phyloP scores from a whole-genome alignment of 2,113 vertebrate species.

The Ivindomyrus marchei region DNA sequence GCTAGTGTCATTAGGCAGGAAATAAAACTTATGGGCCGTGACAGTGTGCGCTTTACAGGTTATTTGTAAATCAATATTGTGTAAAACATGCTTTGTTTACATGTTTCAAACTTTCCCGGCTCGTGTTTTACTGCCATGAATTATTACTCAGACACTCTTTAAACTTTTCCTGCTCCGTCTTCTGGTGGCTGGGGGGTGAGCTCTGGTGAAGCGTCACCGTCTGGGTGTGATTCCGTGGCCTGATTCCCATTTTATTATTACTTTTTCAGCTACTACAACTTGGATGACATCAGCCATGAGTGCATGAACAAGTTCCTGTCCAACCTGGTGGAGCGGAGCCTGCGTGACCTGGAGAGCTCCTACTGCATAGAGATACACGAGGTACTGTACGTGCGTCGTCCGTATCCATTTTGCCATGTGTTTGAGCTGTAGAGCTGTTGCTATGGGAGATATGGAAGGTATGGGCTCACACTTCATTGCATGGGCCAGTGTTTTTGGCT shows the following conservation, averaged over 20 bases:
- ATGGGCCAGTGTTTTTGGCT: not conserved
- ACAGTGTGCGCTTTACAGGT: constrained; percentile 4
- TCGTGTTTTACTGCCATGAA: constrained; percentile 15
- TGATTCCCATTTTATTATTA: constrained; percentile 10
- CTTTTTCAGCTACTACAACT: constrained; percentile 78
- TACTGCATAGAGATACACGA: constrained; percentile 88
- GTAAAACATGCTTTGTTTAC: constrained; percentile 19
- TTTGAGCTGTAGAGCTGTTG: too few relatives aligned
- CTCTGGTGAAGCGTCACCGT: not conserved
- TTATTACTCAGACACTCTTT: not conserved
- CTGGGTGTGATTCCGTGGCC: not conserved
- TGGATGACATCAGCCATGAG: constrained; percentile 83
- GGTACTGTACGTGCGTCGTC: constrained; percentile 54
- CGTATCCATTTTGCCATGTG: not conserved
- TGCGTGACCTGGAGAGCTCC: constrained; percentile 82
- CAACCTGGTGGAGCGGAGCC: constrained; percentile 77
- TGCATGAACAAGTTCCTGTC: constrained; percentile 89
- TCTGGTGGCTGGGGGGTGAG: not conserved
- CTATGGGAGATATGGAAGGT: not conserved
- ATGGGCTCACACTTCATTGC: not conserved
- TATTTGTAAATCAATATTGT: constrained; percentile 22
- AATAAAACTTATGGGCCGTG: constrained; percentile 12
- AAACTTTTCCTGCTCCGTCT: not conserved
- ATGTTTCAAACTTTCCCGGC: not conserved
- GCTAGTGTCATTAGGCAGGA: not conserved